A percentile compares a stretch with the other conserved stretches of the same genome.
Conservation (phyloP, 2,888 invertebrate species). For the Neocrepidodera transversa region DNA sequence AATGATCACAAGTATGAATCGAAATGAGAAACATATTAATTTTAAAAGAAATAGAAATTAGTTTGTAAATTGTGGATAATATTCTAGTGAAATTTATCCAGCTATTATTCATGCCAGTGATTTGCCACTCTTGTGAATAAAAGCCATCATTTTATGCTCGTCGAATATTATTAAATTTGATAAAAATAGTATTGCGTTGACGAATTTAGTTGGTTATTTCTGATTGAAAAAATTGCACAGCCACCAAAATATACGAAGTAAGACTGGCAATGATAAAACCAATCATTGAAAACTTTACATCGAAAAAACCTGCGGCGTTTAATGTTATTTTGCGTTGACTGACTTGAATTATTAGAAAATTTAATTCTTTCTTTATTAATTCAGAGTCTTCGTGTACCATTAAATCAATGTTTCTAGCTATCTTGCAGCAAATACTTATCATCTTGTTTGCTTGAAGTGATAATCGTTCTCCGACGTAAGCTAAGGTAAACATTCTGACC, state of each 20-base stretch:
- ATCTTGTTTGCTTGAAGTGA: conserved; percentile 1
- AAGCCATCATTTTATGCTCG: too few relatives aligned
- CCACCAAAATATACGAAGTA: conserved; percentile 32
- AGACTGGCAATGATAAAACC: conserved; percentile 28
- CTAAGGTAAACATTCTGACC: conserved; percentile 14
- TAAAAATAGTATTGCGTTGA: too few relatives aligned
- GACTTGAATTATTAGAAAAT: conserved; percentile 21
- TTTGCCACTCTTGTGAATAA: too few relatives aligned
- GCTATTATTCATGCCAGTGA: too few relatives aligned
- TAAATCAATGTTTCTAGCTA: conserved; percentile 14
- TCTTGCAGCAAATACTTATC: conserved; percentile 15
- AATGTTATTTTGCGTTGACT: conserved; percentile 17
- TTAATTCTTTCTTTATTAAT: conserved; percentile 8
- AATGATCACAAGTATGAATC: too few relatives aligned
- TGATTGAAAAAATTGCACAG: conserved; percentile 22
- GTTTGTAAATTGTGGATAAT: too few relatives aligned
- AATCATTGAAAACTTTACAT: conserved; percentile 28
- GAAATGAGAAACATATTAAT: too few relatives aligned
- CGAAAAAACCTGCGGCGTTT: conserved; percentile 27
- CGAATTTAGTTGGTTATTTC: too few relatives aligned
- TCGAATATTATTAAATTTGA: too few relatives aligned
- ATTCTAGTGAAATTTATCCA: too few relatives aligned
- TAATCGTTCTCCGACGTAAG: conserved; percentile 10
- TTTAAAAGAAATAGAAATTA: too few relatives aligned
- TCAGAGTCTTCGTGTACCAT: background rate